Conservation (phyloP, 2,888 invertebrate species). For the Druceiella hillmani region DNA sequence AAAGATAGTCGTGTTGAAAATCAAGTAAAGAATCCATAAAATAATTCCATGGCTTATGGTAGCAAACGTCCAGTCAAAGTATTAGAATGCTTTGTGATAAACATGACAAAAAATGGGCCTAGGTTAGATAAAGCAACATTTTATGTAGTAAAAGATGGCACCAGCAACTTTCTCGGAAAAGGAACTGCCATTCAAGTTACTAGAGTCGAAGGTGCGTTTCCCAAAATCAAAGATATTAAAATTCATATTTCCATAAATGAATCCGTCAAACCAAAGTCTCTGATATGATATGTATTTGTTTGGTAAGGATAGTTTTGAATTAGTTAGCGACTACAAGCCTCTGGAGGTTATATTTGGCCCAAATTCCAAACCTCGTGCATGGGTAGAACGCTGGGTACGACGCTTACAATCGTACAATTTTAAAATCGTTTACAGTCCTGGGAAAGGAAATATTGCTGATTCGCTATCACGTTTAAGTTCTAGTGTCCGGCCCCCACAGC, state of each 20-base stretch:
- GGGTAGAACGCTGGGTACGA: constrained; percentile 30
- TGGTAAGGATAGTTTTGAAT: constrained; percentile 26
- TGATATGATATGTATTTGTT: constrained; percentile 25
- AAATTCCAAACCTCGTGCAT: constrained; percentile 28
- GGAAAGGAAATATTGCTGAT: constrained; percentile 27
- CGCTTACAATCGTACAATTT: constrained; percentile 26
- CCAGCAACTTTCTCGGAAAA: neutral
- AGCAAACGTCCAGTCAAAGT: constrained; percentile 1
- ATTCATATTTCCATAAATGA: constrained; percentile 21
- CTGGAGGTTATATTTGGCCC: constrained; percentile 29
- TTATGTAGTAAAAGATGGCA: neutral
- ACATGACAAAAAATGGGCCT: neutral
- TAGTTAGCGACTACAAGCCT: constrained; percentile 30
- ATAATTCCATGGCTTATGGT: neutral
- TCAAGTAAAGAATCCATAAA: constrained; percentile 3
- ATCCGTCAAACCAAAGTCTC: constrained; percentile 16
- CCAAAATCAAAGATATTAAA: constrained; percentile 21
- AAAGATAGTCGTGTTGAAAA: neutral
- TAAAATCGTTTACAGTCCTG: constrained; percentile 25
- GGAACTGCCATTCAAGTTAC: constrained; percentile 10
- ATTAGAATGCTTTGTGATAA: neutral
- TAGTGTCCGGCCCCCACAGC: too few relatives aligned
- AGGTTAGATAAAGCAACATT: too few relatives aligned
- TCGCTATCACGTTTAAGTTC: constrained; percentile 21
- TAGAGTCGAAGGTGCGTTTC: constrained; percentile 14